Evolutionary conservation across 37 sponge, comb jelly and placozoan genomes (phyloP).

Genomic region (Beroe ovata): DNA sequence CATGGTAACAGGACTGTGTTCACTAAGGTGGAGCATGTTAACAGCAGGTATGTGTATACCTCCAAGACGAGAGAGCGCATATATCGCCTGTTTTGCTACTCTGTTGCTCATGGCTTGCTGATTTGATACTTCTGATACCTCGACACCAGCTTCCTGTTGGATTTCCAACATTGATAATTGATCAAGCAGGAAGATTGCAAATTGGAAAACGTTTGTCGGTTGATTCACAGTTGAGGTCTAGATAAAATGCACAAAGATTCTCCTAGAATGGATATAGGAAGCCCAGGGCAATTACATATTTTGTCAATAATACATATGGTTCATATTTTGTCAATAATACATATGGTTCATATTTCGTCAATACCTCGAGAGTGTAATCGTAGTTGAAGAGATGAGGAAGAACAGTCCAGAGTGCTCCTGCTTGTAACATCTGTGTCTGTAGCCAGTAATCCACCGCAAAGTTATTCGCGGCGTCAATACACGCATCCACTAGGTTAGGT

Average conservation of each 20-base stretch:
- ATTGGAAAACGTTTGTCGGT: no score
- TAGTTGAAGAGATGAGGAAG: constrained; percentile 89
- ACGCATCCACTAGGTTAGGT: constrained; percentile 39
- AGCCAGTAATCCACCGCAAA: constrained; percentile 88
- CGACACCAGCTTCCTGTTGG: constrained; percentile 93
- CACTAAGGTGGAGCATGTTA: no score
- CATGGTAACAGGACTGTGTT: neutral
- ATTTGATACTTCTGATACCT: constrained; percentile 84
- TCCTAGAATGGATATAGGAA: no score
- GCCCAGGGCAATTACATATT: no score
- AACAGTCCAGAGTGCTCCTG: constrained; percentile 86
- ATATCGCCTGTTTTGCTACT: constrained; percentile 81
- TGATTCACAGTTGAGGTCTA: no score
- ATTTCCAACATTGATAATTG: no score
- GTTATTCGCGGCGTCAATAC: constrained; percentile 36
- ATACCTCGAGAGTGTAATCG: constrained; percentile 92
- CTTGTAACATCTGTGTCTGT: constrained; percentile 86
- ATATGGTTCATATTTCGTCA: no score
- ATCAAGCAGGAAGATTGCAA: no score
- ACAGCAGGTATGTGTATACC: constrained; percentile 69
- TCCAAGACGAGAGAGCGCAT: constrained; percentile 77
- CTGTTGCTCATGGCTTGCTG: constrained; percentile 88
- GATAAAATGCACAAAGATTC: no score
- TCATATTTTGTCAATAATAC: no score
- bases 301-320: no score